Evolutionary conservation across 2,888 invertebrate genomes (phyloP), one percentile per base, ranked within the genome.

Genomic region (Branchellion lobata): DNA sequence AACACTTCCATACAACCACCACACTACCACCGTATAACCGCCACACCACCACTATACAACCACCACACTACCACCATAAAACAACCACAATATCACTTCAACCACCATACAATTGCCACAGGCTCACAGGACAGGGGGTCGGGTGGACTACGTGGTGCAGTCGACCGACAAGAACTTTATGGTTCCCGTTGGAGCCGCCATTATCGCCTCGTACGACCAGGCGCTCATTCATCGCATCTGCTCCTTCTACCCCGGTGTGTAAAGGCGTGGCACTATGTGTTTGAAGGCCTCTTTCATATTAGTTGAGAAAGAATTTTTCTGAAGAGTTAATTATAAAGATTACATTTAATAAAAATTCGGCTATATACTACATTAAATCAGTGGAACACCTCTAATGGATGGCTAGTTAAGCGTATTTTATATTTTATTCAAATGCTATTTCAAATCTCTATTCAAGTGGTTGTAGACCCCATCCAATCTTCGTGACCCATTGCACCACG

Each of bases 161-260:
- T 93, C 93, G 85, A 92, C 92, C 14, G 94, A 94, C 86, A 94
- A 94, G 86, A 94, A 94, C 88, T 91, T 94, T 81, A 87, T 93
- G 88, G 93, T 94, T 33, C 94, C 94, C 21, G 93, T 94, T 1
- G 94, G 94, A 11, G 94, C 93, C 0, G 91, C 93, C 21, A 83
- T 88, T 21, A 91, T 94, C 79, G 92, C 92, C 33, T 91, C 92
- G 0, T 82, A 91, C 86, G 90, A 92, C 85, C 89, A 90, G 82
- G 87, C 87, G 47, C 86, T 91, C 31, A 87, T 93, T 34, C 89
- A 91, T 82, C 87, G 89, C 82, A 91, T 94, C 82, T 91, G 92
- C 47, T 91, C 91, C 86, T 90, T 90, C 83, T 94, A 94, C 88
- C 92, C 92, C 82, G 92, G 91, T 90, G 85, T 82, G 75, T 40